A percentile compares a stretch with the other conserved stretches of the same genome.
These are phyloP conservation scores for Pangasius macronema DNA, from an alignment of 2,797 vertebrate species.

Conservation along the genomic window DNA sequence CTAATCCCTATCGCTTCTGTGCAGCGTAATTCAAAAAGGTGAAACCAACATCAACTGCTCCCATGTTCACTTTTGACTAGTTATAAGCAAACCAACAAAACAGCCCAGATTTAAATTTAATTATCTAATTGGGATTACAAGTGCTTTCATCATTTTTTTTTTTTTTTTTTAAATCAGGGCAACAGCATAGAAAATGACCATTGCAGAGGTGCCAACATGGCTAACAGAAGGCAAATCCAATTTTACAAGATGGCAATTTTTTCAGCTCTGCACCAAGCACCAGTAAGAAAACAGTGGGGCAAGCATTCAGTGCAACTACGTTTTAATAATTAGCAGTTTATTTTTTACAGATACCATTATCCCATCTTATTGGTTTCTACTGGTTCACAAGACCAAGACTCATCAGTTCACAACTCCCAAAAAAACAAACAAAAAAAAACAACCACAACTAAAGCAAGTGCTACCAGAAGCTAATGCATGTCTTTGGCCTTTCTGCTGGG, in stretches of 20 bases:
- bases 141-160: background rate
- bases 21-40: slow-evolving; percentile 37
- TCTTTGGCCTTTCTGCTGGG: slow-evolving; percentile 3
- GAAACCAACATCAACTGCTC: slow-evolving; percentile 36
- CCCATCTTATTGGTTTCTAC: background rate
- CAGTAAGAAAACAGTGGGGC: background rate
- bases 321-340: background rate
- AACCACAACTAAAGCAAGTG: background rate
- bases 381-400: background rate
- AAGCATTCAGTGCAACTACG: background rate
- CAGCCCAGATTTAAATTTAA: background rate
- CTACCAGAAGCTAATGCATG: background rate
- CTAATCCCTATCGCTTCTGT: slow-evolving; percentile 40
- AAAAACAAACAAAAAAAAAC: background rate
- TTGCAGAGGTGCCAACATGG: background rate
- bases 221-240: background rate
- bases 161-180: background rate
- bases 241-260: background rate
- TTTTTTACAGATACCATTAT: background rate
- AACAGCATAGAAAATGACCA: background rate
- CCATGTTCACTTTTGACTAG: slow-evolving; percentile 30
- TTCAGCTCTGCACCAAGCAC: background rate
- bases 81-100: slow-evolving; percentile 5
- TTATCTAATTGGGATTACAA: slow-evolving; percentile 26
- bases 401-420: background rate